These are phyloP conservation scores for Macrotrachela quadricornifera DNA, from an alignment of 1,140 invertebrate species.

Conservation along the genomic window DNA sequence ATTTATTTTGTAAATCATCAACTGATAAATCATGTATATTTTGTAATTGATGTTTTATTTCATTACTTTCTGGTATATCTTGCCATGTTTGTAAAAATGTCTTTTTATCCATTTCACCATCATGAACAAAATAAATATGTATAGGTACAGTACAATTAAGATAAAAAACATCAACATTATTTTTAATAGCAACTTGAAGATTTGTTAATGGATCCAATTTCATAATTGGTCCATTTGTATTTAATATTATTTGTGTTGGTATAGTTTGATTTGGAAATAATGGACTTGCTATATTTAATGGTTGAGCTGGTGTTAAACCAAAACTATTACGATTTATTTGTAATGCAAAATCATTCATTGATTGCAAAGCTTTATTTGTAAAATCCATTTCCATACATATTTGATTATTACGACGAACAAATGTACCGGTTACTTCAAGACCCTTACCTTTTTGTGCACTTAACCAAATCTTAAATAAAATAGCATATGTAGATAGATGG, in stretches of 20 bases:
- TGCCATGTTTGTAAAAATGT: slow-evolving; percentile 96
- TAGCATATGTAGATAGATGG: no score
- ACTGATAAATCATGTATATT: no score
- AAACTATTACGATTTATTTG: slow-evolving; percentile 85
- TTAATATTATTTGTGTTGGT: slow-evolving; percentile 52
- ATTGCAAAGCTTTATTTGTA: slow-evolving; percentile 91
- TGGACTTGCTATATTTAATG: slow-evolving; percentile 52
- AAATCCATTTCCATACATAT: slow-evolving; percentile 89
- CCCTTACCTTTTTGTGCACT: slow-evolving; percentile 86
- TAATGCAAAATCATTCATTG: slow-evolving; percentile 83
- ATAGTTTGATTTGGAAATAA: slow-evolving; percentile 60
- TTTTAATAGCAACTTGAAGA: slow-evolving; percentile 84
- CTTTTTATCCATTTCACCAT: slow-evolving; percentile 89
- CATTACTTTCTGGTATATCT: slow-evolving; percentile 92
- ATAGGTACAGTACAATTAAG: slow-evolving; percentile 80
- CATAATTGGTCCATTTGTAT: slow-evolving; percentile 69
- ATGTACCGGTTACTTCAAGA: slow-evolving; percentile 83
- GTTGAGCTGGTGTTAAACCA: slow-evolving; percentile 59
- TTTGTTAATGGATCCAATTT: slow-evolving; percentile 92
- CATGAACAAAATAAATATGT: slow-evolving; percentile 76
- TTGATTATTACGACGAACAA: slow-evolving; percentile 58
- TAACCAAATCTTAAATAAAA: slow-evolving; percentile 43
- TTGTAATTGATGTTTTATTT: slow-evolving; percentile 57
- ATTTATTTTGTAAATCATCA: slow-evolving; percentile 73
- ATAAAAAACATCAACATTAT: slow-evolving; percentile 95